Percentiles rank a stretch among this genome's conserved stretches.
phyloP scores from a whole-genome alignment of 1,140 invertebrate genomes.

The Penaeus indicus region DNA sequence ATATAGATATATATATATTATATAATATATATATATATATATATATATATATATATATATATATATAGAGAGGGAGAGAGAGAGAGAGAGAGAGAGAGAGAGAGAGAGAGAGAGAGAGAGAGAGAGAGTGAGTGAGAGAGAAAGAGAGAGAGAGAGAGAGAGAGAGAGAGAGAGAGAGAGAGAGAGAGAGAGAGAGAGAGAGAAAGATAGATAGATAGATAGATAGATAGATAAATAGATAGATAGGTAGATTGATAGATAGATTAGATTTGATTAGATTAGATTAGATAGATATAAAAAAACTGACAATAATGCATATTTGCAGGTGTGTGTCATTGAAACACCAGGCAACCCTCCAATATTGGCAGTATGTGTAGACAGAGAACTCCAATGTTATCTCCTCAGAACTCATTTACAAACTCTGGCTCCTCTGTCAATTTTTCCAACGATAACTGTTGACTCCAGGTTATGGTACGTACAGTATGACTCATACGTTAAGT shows the following conservation, averaged over 20 bases:
- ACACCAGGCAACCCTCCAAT: slow-evolving; percentile 16
- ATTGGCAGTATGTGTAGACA: slow-evolving; percentile 41
- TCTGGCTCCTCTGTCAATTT: slow-evolving; percentile 14
- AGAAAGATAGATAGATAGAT: no score
- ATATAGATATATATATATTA: no score
- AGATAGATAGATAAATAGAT: slow-evolving; percentile 21
- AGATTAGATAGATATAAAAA: background rate
- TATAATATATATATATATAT: no score
- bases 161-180: no score
- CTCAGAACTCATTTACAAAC: background rate
- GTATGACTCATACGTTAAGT: background rate
- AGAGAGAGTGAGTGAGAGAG: no score
- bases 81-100: no score
- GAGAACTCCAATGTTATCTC: slow-evolving; percentile 20
- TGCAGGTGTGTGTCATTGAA: slow-evolving; percentile 50
- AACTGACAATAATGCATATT: background rate
- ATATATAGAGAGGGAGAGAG: no score
- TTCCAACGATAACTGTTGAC: slow-evolving; percentile 32
- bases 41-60: no score
- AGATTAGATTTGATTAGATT: background rate
- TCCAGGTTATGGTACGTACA: slow-evolving; percentile 44
- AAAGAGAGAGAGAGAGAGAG: no score
- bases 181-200: no score
- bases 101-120: no score
- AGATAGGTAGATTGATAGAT: slow-evolving; percentile 23